These are phyloP conservation scores for Melieria omissa DNA, from an alignment of 2,888 invertebrate genomes.

Conservation along the genomic window DNA sequence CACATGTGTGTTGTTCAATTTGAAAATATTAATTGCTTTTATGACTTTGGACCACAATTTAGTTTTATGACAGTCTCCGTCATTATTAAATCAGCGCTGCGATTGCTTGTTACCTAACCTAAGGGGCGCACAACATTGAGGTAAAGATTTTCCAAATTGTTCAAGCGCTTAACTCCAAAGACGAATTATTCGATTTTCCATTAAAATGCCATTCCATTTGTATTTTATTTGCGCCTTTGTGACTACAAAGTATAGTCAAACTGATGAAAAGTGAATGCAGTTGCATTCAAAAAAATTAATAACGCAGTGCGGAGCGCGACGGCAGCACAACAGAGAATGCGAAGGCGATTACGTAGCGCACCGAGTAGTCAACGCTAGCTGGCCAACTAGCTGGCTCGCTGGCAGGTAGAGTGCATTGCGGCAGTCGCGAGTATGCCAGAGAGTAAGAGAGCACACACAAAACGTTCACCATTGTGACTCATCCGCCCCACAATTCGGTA, in stretches of 20 bases:
- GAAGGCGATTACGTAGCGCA: constrained; percentile 13
- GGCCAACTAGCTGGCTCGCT: not conserved
- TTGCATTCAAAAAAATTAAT: constrained; percentile 13
- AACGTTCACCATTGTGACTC: constrained; percentile 56
- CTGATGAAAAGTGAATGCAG: not conserved
- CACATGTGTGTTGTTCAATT: too few species aligned
- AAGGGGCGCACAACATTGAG: too few species aligned
- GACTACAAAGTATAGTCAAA: constrained; percentile 12
- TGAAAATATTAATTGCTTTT: too few species aligned
- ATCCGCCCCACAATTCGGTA: constrained; percentile 56
- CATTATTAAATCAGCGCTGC: too few species aligned
- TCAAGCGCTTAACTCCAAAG: too few species aligned
- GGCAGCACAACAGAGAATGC: constrained; percentile 3
- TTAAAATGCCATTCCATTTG: too few species aligned
- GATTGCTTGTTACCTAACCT: too few species aligned
- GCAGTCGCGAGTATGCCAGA: not conserved
- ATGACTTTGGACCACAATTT: too few species aligned
- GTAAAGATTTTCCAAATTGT: too few species aligned
- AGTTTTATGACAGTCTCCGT: too few species aligned
- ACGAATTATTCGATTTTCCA: too few species aligned
- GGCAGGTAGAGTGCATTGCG: not conserved
- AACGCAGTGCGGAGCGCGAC: constrained; percentile 44
- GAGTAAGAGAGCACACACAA: constrained; percentile 40
- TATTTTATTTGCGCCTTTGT: too few species aligned
- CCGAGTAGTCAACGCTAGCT: constrained; percentile 18